Conservation (phyloP, 1,140 invertebrate genomes). For the Drosophila setifemur region DNA sequence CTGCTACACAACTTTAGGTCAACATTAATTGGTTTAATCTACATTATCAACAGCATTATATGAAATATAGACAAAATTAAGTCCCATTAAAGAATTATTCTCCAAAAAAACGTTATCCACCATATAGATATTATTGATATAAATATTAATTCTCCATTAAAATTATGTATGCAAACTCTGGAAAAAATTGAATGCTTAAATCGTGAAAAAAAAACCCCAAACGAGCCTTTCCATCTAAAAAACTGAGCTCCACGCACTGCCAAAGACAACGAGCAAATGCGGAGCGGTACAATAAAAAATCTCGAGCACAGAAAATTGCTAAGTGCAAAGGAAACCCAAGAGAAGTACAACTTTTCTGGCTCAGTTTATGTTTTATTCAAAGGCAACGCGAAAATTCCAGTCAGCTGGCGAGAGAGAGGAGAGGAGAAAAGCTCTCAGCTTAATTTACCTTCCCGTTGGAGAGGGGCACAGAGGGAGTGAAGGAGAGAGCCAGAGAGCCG, state of each 20-base stretch:
- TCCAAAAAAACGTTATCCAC: too few species aligned
- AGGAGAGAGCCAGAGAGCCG: background rate
- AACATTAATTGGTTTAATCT: too few species aligned
- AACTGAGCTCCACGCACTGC: constrained; percentile 30
- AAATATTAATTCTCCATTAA: too few species aligned
- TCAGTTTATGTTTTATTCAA: constrained; percentile 29
- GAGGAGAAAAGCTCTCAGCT: background rate
- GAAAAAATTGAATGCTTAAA: background rate
- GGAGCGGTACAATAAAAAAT: constrained; percentile 44
- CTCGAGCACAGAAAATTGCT: constrained; percentile 34
- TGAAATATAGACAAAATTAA: too few species aligned
- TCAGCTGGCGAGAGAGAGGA: constrained; percentile 41
- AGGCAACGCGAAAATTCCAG: constrained; percentile 43
- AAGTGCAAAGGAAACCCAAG: constrained; percentile 13
- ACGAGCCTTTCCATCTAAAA: constrained; percentile 8
- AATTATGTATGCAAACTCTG: too few species aligned
- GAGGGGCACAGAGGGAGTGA: constrained; percentile 1
- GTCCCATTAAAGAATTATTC: too few species aligned
- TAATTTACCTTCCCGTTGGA: constrained; percentile 5
- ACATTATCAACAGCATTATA: too few species aligned
- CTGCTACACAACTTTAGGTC: too few species aligned
- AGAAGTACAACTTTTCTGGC: constrained; percentile 6
- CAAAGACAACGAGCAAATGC: constrained; percentile 58
- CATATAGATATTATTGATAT: too few species aligned
- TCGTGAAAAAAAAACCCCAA: constrained; percentile 1